Base-by-base conservation (phyloP, 92 coral and sea anemone species). In the Heliopora coerulea region DNA sequence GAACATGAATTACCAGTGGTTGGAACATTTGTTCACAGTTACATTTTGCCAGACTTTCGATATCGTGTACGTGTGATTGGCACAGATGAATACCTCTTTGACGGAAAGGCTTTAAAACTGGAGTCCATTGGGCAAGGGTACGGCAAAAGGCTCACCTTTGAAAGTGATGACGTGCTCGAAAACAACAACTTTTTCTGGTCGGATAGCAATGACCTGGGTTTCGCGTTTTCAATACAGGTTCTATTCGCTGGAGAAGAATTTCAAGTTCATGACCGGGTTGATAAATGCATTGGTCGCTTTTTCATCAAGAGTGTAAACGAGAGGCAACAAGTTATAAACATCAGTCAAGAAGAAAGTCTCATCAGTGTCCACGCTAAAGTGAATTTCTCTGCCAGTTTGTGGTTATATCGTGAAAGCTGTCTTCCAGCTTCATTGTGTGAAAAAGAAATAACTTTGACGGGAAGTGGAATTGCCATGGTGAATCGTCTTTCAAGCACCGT, bases 111-210 rank as follows among this genome's bases (percentile, higher is more conserved):
- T 3, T 29, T 89, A 72, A 62, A 83, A 20, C 65, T 92, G 28
- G 82, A 80, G 37, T 82, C 86, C 59, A 73, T 92, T 31, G 97
- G 97, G 1, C 81, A 84, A 57, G 97, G 97, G 19, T 92, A 92
- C 60, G 97, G 97, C 25, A 92, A 92, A 42, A 85, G 97, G 30
- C 81, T 92, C 20, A 89, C 96, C 1, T 92, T 92, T 50, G 87
- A 92, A 62, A 84, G 88, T 54, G 75, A 92, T n/a, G 93, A 85
- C 21, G 60, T 88, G 73, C 88, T 89, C 34, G 74, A 77, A 50
- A 87, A 88, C 62, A 85, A 86, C 44, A 92, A 92, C 78, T 92
- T 83, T 84, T 92, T 92, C 69, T 92, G 97, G 97, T 89, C 96
- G 64, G 97, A 92, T 56, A 92, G 97, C 72, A 90, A 92, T 81